phyloP scores from a whole-genome alignment of 1,140 invertebrate genomes.

The Semibalanus balanoides region DNA sequence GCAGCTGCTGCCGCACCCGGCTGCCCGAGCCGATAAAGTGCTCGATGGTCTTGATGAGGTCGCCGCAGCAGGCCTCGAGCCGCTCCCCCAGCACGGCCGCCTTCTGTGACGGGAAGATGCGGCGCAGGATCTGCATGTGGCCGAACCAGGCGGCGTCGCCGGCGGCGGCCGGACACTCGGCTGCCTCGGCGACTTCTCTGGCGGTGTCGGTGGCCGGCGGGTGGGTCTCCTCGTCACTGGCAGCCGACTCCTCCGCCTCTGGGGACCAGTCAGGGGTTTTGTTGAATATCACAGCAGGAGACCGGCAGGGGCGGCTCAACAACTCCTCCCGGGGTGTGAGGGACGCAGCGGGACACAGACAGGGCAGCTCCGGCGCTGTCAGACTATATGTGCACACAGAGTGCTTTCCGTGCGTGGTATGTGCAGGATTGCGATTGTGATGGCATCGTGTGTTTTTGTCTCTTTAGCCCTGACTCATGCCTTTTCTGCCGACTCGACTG shows the following conservation, averaged over 20 bases:
- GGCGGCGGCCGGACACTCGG: not conserved
- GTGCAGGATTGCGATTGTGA: too few species aligned
- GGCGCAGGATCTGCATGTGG: slow-evolving; percentile 58
- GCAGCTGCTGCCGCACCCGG: not conserved
- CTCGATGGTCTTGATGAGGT: slow-evolving; percentile 62
- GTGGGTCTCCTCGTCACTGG: not conserved
- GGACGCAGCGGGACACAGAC: too few species aligned
- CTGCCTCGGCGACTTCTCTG: not conserved
- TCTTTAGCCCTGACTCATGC: too few species aligned
- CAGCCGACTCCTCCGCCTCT: not conserved
- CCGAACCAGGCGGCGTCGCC: not conserved
- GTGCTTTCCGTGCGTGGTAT: too few species aligned
- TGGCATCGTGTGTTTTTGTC: too few species aligned
- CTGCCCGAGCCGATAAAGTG: slow-evolving; percentile 33
- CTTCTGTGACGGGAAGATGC: slow-evolving; percentile 71
- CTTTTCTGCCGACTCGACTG: too few species aligned
- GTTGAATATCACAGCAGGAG: too few species aligned
- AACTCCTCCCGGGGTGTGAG: too few species aligned
- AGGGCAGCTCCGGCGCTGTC: too few species aligned
- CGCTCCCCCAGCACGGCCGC: slow-evolving; percentile 72
- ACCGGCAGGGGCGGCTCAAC: too few species aligned
- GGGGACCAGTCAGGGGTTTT: too few species aligned
- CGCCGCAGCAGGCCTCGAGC: slow-evolving; percentile 66
- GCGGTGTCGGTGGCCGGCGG: not conserved
- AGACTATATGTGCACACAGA: too few species aligned